Percentiles rank a stretch among this genome's conserved stretches.
phyloP scores from a whole-genome alignment of 2,888 invertebrate species.

The Netelia fuscicornis region DNA sequence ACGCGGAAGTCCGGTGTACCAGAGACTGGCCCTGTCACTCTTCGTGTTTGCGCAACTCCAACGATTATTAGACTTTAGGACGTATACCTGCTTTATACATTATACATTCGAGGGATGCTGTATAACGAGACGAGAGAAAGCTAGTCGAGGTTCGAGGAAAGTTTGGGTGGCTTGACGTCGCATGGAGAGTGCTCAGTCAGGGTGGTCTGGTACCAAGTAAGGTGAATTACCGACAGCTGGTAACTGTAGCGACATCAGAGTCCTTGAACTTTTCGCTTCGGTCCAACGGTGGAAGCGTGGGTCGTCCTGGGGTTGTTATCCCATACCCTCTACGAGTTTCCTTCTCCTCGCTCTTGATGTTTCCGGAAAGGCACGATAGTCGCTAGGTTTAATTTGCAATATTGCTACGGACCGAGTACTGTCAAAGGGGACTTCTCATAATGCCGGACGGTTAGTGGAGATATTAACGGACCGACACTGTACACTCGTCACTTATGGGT shows the following conservation, averaged over 20 bases:
- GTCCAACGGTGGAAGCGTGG: background rate
- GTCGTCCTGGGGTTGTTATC: background rate
- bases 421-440: background rate
- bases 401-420: background rate
- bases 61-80: slow-evolving; percentile 53
- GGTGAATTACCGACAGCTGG: background rate
- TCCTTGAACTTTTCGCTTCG: background rate
- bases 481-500: background rate
- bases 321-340: background rate
- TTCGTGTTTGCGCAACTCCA: slow-evolving; percentile 32
- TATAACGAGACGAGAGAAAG: slow-evolving; percentile 61
- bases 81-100: slow-evolving; percentile 46
- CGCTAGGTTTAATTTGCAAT: background rate
- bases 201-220: background rate
- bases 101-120: slow-evolving; percentile 48
- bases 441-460: no score
- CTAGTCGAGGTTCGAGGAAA: slow-evolving; percentile 43
- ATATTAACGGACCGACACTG: no score
- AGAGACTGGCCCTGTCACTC: slow-evolving; percentile 39
- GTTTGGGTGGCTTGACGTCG: slow-evolving; percentile 43
- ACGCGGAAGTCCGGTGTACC: background rate
- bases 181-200: background rate
- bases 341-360: background rate
- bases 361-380: background rate
- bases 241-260: background rate